Evolutionary conservation across 2,888 invertebrate species (phyloP), one percentile per base, ranked within the genome.

Genomic region (Dromius quadrimaculatus): DNA sequence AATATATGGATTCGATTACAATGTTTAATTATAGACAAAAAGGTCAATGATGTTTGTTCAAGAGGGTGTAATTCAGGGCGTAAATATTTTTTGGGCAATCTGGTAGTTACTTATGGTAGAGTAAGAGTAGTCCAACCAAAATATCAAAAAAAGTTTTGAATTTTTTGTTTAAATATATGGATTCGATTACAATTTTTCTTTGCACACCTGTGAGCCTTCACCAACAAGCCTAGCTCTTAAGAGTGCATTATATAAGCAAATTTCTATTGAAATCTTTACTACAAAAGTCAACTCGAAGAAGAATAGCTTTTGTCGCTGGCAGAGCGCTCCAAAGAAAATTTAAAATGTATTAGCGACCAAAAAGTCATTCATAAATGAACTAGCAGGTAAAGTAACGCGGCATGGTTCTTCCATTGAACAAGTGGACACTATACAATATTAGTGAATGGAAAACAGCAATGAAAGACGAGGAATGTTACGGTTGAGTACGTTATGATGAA

Each of bases 261-360:
- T 28, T 23, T 63, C 41, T 32, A 63, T 63, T 63, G 41, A 63
- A 41, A 8, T 5, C 32, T 63, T 63, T n/a, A n/a, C 45, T 28
- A 63, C 63, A 63, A 63, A 62, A 63, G 63, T 63, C 63, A 63
- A 63, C 63, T 63, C 32, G 43, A 59, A 15, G 15, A 0, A 63
- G 45, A 63, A 63, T 45, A 32, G 22, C 45, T 45, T 17, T 63
- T 63, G 63, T 63, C 50, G 50, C 50, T 6, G 13, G 45, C 28
- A 28, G 13, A 6, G 20, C 45, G 6, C 28, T 9, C 32, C 17
- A 19, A 63, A 63, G 22, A 45, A 63, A 59, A 63, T 63, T 63
- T 63, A 63, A 63, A 63, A 63, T 41, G 63, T 63, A 63, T 63
- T 63, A 63, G 63, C 63, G 63, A 17, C 50, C 50, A 54, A 28